A percentile compares a stretch with the other conserved stretches of the same genome.
Evolutionary conservation across 2,888 invertebrate species (phyloP).

Genomic region (Melinaea menophilus): DNA sequence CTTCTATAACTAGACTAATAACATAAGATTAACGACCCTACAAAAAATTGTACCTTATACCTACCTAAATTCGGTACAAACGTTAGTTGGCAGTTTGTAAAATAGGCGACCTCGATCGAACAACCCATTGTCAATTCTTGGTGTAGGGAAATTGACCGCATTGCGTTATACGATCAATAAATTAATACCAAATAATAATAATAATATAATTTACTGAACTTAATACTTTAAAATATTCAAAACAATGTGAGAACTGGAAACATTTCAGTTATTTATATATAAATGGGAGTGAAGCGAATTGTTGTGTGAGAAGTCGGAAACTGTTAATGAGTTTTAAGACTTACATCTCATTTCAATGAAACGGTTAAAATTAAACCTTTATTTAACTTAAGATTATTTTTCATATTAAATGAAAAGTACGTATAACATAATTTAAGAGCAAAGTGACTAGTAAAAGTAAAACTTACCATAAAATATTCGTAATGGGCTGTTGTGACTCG

Average conservation of each 20-base stretch:
- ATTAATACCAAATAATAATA: conserved; percentile 8
- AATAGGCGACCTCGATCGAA: conserved; percentile 18
- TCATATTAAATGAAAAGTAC: too few species aligned
- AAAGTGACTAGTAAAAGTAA: neutral
- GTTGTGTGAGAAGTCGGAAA: too few species aligned
- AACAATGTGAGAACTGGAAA: too few species aligned
- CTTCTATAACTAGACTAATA: neutral
- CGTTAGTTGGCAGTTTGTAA: conserved; percentile 1
- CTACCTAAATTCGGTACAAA: neutral
- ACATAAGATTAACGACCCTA: neutral
- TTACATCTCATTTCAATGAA: too few species aligned
- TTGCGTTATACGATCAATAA: conserved; percentile 12
- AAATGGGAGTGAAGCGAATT: too few species aligned
- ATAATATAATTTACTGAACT: neutral
- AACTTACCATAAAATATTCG: conserved; percentile 24
- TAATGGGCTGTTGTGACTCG: conserved; percentile 31
- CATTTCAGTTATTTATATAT: too few species aligned
- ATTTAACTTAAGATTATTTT: too few species aligned
- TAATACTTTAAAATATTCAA: too few species aligned
- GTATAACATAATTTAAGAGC: neutral
- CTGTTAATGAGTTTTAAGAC: too few species aligned
- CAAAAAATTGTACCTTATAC: too few species aligned
- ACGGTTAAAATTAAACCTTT: too few species aligned
- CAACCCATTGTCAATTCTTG: conserved; percentile 18
- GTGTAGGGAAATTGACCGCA: conserved; percentile 20